A percentile compares a stretch with the other conserved stretches of the same genome.
Evolutionary conservation across 2,797 vertebrate species (phyloP).

Genomic region (Clarias fuscus): DNA sequence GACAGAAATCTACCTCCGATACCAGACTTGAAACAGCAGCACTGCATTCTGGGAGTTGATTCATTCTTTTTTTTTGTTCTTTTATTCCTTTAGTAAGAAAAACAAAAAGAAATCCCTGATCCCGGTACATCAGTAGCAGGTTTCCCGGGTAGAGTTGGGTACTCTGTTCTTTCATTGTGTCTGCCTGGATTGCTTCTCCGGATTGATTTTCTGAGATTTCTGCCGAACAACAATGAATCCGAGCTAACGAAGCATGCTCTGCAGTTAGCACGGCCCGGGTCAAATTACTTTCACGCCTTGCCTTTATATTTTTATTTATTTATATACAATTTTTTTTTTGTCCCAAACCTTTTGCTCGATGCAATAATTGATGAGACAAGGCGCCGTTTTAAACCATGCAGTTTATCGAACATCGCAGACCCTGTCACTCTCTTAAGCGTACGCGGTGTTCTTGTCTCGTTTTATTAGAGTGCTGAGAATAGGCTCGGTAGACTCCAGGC

Average conservation of each 20-base stretch:
- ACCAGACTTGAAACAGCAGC: neutral
- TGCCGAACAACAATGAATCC: neutral
- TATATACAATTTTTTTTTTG: neutral
- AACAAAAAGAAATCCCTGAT: neutral
- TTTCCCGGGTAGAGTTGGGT: neutral
- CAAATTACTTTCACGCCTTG: neutral
- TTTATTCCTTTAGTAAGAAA: neutral
- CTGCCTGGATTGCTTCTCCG: neutral
- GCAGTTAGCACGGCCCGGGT: neutral
- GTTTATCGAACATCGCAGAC: neutral
- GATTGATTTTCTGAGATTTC: neutral
- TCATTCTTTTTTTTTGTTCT: neutral
- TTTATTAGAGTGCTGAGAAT: neutral
- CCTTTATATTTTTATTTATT: neutral
- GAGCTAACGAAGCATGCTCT: neutral
- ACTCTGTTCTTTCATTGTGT: constrained; percentile 7
- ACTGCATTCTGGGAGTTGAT: constrained; percentile 17
- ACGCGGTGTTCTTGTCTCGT: neutral
- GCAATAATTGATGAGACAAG: neutral
- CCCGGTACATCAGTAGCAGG: constrained; percentile 11
- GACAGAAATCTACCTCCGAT: constrained; percentile 32
- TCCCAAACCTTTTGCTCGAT: neutral
- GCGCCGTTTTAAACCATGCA: neutral
- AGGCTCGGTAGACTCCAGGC: neutral
- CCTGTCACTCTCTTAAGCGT: neutral